Evolutionary conservation across 2,113 vertebrate species (phyloP), one percentile per base, ranked within the genome.

Genomic region (Parotia lawesii): DNA sequence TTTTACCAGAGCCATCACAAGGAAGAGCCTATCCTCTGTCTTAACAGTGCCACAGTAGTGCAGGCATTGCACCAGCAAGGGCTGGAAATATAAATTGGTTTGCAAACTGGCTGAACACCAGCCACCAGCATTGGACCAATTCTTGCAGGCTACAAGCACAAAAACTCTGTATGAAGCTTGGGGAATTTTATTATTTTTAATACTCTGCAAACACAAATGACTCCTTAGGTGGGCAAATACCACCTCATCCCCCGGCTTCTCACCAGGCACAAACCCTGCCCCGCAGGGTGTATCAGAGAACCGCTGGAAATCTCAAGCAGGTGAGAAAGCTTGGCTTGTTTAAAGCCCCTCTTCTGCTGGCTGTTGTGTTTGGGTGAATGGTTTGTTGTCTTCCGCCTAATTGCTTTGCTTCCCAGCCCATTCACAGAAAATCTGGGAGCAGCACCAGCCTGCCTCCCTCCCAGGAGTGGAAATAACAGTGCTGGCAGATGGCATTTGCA

Each of bases 361-460:
- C 61, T 86, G 75, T 74, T 89, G 50, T 91, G 90, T 84, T 85
- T 73, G 87, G 82, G 79, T 84, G 66, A 94, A 90, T 33, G 40
- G 66, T 42, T 96, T 92, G 74, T 94, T 88, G 45, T 93, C 89
- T 85, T 69, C 84, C 90, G 71, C 48, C 70, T 64, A 56, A 64
- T 51, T 85, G 77, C 65, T 91, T 95, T 81, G 62, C 61, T 93
- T 96, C 86, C 84, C 83, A 37, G 42, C 25, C 84, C 90, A 89
- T 92, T 96, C 90, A 93, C 42, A 93, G 91, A 91, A 88, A 78
- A 67, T 70, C 61, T 53, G 77, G 70, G 72, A 94, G 80, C 67
- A 89, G 74, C 75, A 92, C 50, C 66, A 66, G 35, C 11, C 81
- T 82, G 61, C 80, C 51, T 95, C 33, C 77, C 84, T 42, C 69